Evolutionary conservation across 2,113 vertebrate genomes (phyloP).

Genomic region (Eurystomus gularis): DNA sequence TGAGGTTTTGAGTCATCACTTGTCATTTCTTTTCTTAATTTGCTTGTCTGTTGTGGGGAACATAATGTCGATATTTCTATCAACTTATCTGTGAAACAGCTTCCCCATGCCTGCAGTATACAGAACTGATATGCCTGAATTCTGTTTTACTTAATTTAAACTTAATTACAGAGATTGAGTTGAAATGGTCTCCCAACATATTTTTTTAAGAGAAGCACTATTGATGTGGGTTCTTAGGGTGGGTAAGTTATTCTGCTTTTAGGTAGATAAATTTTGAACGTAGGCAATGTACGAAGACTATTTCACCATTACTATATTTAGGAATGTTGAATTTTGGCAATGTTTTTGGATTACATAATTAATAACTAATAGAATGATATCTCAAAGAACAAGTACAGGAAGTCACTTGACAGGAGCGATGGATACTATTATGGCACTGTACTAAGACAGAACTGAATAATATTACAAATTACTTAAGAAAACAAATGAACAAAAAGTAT

Average conservation of each 20-base stretch:
- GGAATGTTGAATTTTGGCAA: neutral
- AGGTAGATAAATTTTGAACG: neutral
- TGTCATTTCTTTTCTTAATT: neutral
- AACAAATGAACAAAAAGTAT: neutral
- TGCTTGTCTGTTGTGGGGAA: neutral
- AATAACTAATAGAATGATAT: neutral
- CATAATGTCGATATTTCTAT: rapidly evolving
- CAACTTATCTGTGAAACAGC: neutral
- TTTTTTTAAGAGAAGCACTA: neutral
- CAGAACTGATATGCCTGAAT: neutral
- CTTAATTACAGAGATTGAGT: neutral
- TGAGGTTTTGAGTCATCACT: neutral
- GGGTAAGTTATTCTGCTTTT: neutral
- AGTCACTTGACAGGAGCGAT: neutral
- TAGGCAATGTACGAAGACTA: neutral
- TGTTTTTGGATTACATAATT: neutral
- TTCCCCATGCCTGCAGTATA: neutral
- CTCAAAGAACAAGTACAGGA: neutral
- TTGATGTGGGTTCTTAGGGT: neutral
- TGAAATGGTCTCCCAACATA: neutral
- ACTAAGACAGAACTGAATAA: neutral
- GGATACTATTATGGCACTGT: neutral
- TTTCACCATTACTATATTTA: neutral
- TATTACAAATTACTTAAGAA: neutral
- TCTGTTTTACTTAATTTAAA: neutral